Evolutionary conservation across 2,888 invertebrate genomes (phyloP), one percentile per base, ranked within the genome.

Genomic region (Orthosia cruda): DNA sequence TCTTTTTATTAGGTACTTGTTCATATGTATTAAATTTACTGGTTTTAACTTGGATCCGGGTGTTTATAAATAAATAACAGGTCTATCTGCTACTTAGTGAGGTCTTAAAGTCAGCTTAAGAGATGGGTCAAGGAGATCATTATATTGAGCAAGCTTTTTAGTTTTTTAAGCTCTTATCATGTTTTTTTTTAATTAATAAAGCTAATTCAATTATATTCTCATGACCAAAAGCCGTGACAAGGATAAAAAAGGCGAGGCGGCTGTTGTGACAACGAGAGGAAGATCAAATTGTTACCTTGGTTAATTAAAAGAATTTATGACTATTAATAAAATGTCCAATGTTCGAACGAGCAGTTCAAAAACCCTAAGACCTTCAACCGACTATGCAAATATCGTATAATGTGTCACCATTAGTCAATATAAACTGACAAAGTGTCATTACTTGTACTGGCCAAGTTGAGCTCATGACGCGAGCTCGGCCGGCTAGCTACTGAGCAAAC

Each of bases 351-450:
- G 57, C 58, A 71, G 81, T 82, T 82, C 81, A 82, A 80, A 74
- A 81, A 71, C 81, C 84, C 61, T 83, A 26, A 63, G 85, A 71
- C 85, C 82, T 82, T 84, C 82, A 82, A 82, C 81, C 58, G 58
- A 50, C 54, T 75, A 58, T 84, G 71, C 52, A 66, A 82, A 82
- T 84, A 58, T 58, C 54, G 57, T 45, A 52, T 69, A 71, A 61
- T 80, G 72, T 74, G 73, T 73, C 71, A 86, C 80, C 50, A 71
- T 76, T 65, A 72, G 71, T 82, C 85, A 80, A 71, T 80, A 75
- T 82, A 77, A 71, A 79, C 70, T 71, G 70, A 71, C 72, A 76
- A 80, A 81, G 71, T 80, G 73, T 75, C 75, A 76, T 76, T 79
- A 67, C 69, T 59, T 70, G 75, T 69, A 47, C 71, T 74, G 70